These are phyloP conservation scores for Anguilla anguilla DNA, from an alignment of 2,797 vertebrate genomes.

Conservation along the genomic window DNA sequence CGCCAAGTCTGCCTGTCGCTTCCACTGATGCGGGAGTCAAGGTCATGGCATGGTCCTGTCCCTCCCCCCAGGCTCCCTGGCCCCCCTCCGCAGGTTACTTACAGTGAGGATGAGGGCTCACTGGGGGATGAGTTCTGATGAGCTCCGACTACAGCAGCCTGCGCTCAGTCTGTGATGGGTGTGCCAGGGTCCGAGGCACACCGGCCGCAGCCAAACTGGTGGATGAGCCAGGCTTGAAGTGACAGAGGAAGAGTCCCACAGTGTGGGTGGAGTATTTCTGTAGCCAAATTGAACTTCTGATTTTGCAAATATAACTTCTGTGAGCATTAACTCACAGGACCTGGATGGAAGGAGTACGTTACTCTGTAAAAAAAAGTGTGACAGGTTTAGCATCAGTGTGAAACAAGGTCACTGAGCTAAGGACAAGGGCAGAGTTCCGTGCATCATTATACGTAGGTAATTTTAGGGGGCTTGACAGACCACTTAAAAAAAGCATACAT, in stretches of 20 bases:
- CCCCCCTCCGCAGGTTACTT: not conserved
- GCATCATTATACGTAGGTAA: not conserved
- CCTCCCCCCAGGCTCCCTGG: not conserved
- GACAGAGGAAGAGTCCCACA: not conserved
- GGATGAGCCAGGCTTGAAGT: not conserved
- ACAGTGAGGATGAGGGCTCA: not conserved
- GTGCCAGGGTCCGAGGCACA: not conserved
- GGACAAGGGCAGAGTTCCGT: not conserved
- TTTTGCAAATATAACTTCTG: not conserved
- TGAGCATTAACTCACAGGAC: not conserved
- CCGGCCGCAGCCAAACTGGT: not conserved
- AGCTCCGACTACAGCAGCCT: not conserved
- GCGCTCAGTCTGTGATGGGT: not conserved
- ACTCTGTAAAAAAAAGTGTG: not conserved
- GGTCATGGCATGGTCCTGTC: constrained; percentile 1
- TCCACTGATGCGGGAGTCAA: constrained; percentile 5
- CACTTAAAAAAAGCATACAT: not conserved
- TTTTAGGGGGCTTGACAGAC: not conserved
- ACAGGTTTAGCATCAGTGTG: not conserved
- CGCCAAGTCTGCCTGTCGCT: not conserved
- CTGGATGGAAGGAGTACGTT: not conserved
- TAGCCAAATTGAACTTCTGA: not conserved
- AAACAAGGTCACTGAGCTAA: constrained; percentile 11
- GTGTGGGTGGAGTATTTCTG: not conserved
- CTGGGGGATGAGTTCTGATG: too few relatives aligned